Percentiles rank a stretch among this genome's conserved stretches.
These are phyloP conservation scores for Zoroaster sp. DNA, from an alignment of 53 echinoderm and acorn worm species.

Conservation along the genomic window DNA sequence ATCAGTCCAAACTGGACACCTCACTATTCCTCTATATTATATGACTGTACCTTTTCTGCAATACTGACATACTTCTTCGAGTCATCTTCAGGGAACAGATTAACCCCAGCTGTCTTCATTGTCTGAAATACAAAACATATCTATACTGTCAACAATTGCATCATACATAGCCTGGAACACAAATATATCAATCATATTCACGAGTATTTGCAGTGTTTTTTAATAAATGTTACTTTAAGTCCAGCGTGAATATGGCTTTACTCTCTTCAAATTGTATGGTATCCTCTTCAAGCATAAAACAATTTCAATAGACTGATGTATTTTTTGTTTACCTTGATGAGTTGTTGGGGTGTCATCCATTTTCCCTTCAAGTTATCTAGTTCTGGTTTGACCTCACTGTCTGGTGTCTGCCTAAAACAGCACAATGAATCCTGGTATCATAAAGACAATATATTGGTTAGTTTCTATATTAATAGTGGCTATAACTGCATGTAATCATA, in stretches of 20 bases:
- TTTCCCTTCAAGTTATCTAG: constrained; percentile 65
- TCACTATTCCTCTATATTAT: too few species aligned
- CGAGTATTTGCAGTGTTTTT: too few species aligned
- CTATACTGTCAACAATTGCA: too few species aligned
- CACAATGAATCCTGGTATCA: constrained; percentile 72
- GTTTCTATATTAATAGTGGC: neutral
- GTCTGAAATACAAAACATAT: constrained; percentile 29
- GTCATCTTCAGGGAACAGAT: constrained; percentile 86
- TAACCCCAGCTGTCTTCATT: constrained; percentile 82
- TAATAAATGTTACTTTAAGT: too few species aligned
- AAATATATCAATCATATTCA: too few species aligned
- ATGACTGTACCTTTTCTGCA: constrained; percentile 80
- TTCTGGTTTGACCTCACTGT: constrained; percentile 74
- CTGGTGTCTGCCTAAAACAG: constrained; percentile 78
- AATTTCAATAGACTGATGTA: too few species aligned
- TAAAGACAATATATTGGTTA: neutral
- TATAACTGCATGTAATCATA: too few species aligned
- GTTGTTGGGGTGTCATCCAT: constrained; percentile 81
- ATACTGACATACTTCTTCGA: constrained; percentile 98
- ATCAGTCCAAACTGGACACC: too few species aligned
- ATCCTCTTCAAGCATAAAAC: too few species aligned
- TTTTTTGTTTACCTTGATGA: constrained; percentile 86
- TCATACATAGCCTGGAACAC: too few species aligned
- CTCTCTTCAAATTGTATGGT: too few species aligned
- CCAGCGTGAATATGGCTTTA: too few species aligned